Evolutionary conservation across 2,888 invertebrate species (phyloP).

Genomic region (Lasioglossum zephyrum): DNA sequence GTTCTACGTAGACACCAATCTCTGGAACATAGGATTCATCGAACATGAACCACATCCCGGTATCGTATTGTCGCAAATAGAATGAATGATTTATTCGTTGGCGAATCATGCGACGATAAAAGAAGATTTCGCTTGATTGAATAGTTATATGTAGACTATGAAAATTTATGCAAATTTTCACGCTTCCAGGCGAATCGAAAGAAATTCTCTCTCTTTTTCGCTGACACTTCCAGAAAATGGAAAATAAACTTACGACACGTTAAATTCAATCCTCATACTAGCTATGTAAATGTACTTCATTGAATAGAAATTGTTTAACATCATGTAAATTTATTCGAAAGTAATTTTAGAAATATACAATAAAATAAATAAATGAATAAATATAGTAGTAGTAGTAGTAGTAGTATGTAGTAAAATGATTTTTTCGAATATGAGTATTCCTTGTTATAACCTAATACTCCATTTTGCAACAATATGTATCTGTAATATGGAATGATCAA

Average conservation of each 20-base stretch:
- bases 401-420: no score
- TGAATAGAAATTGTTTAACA: background rate
- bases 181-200: background rate
- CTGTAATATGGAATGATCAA: no score
- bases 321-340: no score
- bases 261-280: background rate
- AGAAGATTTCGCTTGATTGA: conserved; percentile 11
- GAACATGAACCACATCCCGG: conserved; percentile 55
- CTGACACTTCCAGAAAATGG: background rate
- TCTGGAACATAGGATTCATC: conserved; percentile 61
- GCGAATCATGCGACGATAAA: background rate
- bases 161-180: background rate
- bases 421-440: no score
- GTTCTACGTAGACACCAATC: conserved; percentile 63
- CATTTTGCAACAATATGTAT: no score
- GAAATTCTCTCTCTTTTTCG: background rate
- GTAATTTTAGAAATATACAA: no score
- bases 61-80: conserved; percentile 42
- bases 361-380: no score
- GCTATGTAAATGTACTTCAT: no score
- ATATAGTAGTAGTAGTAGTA: no score
- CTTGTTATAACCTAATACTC: no score
- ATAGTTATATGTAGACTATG: background rate
- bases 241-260: background rate
- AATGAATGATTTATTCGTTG: conserved; percentile 37